phyloP scores from a whole-genome alignment of 1,140 invertebrate species.

The Drosophila pachea region DNA sequence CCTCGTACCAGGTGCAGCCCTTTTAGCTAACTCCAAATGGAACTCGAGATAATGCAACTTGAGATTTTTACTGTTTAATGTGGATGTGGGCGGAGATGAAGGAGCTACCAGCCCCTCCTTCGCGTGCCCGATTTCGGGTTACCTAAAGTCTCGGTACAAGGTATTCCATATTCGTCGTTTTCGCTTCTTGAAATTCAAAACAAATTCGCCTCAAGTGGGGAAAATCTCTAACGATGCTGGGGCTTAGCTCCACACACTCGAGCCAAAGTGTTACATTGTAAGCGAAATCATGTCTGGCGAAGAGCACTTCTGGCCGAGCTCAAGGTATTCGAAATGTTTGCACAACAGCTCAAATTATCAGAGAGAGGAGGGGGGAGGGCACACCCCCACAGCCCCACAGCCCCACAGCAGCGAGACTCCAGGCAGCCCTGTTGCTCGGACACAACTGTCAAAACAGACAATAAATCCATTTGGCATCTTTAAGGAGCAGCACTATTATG shows the following conservation, averaged over 20 bases:
- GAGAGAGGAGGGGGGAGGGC: not conserved
- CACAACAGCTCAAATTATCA: slow-evolving; percentile 4
- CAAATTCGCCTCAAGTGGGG: slow-evolving; percentile 38
- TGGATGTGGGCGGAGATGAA: not conserved
- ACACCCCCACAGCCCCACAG: not conserved
- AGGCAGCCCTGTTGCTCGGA: not conserved
- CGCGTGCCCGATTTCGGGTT: not conserved
- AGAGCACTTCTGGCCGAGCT: slow-evolving; percentile 4
- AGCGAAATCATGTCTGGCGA: slow-evolving; percentile 14
- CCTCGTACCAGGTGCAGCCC: slow-evolving; percentile 12
- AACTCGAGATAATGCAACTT: slow-evolving; percentile 52
- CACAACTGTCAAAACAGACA: slow-evolving; percentile 4
- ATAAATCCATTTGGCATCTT: slow-evolving; percentile 7
- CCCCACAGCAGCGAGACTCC: not conserved
- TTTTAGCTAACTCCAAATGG: slow-evolving; percentile 36
- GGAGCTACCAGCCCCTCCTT: no score
- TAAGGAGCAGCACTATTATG: slow-evolving; percentile 5
- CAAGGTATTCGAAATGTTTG: slow-evolving; percentile 6
- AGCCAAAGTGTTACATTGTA: slow-evolving; percentile 16
- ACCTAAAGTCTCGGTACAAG: slow-evolving; percentile 5
- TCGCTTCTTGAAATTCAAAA: slow-evolving; percentile 36
- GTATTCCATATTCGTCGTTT: not conserved
- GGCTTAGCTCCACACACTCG: slow-evolving; percentile 2
- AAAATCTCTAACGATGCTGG: slow-evolving; percentile 35
- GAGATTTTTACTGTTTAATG: slow-evolving; percentile 30